Base-by-base conservation (phyloP, 2,113 vertebrate genomes). In the Junco hyemalis region DNA sequence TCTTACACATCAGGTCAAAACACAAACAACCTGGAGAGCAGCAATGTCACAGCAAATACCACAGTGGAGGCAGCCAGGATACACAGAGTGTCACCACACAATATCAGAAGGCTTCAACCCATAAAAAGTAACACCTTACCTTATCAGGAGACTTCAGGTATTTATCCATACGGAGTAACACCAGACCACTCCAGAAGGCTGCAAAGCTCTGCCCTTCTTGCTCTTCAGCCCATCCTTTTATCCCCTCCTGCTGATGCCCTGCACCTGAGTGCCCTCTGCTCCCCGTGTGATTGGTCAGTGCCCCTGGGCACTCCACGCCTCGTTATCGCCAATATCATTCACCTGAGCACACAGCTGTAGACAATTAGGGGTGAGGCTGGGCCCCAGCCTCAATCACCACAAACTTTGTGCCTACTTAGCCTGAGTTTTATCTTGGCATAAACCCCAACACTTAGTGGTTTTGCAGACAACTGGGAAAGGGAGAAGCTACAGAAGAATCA, bases 171-270 rank as follows among this genome's bases (percentile, higher is more conserved):
- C 20, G n/a, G 5, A n/a, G 20, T 14, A 22, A n/a, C 54, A 56
- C 12, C 20, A 6, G 0, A 0, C 3, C 31, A 3, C 12, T 3
- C 7, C 33, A 11, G 22, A 11, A 15, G 14, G n/a, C 22, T 16
- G 3, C 56, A 57, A 42, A 6, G 6, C 14, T 5, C 56, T 57
- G 33, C 56, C 9, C 14, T 16, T 10, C 7, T 24, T 35, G n/a
- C 4, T 3, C n/a, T 4, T 36, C 10, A 35, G 7, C 14, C 57
- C n/a, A 59, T 1, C 14, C n/a, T 36, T 36, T 25, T 17, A 59
- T 17, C 6, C 56, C 57, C n/a, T 25, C 22, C 1, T 11, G n/a
- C 1, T 35, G 6, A 59, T 25, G 57, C 57, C 10, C 6, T 35
- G 57, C 57, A 7, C n/a, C 57, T 59, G 57, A 25, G 57, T 59